Evolutionary conservation across 1,140 invertebrate genomes (phyloP).

Genomic region (Portunus trituberculatus): DNA sequence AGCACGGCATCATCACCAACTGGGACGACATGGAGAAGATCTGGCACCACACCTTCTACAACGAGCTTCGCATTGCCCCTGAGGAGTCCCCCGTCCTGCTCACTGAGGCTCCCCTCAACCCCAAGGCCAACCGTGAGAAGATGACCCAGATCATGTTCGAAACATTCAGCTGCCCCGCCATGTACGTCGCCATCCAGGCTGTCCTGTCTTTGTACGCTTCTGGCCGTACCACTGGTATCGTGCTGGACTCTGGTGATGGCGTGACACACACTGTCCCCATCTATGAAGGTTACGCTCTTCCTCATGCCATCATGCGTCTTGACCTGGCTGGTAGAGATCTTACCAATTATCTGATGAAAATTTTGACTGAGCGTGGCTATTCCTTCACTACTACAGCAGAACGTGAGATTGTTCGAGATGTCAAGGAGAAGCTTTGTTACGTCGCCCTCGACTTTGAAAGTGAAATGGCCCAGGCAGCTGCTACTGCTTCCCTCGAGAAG

Average conservation of each 20-base stretch:
- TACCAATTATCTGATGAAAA: constrained; percentile 83
- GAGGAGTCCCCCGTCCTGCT: constrained; percentile 95
- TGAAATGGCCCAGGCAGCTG: constrained; percentile 92
- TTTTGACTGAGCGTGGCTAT: constrained; percentile 81
- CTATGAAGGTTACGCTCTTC: constrained; percentile 94
- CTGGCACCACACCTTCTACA: constrained; percentile 98
- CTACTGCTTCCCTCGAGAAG: constrained; percentile 94
- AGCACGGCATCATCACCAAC: constrained; percentile 97
- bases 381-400: constrained; percentile 85
- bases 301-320: constrained; percentile 84
- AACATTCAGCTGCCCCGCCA: constrained; percentile 95
- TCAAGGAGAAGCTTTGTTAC: constrained; percentile 96
- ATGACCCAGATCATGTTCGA: constrained; percentile 97
- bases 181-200: constrained; percentile 96
- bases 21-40: constrained; percentile 99
- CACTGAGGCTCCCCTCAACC: constrained; percentile 93
- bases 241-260: constrained; percentile 95
- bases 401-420: constrained; percentile 94
- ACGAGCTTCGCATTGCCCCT: constrained; percentile 96
- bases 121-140: constrained; percentile 93
- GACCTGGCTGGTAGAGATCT: constrained; percentile 80
- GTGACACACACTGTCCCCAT: constrained; percentile 97
- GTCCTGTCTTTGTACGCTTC: constrained; percentile 95
- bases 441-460: constrained; percentile 96
- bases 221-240: constrained; percentile 96